Evolutionary conservation across 2,888 invertebrate species (phyloP).

Genomic region (Drepanosiphum platanoidis): DNA sequence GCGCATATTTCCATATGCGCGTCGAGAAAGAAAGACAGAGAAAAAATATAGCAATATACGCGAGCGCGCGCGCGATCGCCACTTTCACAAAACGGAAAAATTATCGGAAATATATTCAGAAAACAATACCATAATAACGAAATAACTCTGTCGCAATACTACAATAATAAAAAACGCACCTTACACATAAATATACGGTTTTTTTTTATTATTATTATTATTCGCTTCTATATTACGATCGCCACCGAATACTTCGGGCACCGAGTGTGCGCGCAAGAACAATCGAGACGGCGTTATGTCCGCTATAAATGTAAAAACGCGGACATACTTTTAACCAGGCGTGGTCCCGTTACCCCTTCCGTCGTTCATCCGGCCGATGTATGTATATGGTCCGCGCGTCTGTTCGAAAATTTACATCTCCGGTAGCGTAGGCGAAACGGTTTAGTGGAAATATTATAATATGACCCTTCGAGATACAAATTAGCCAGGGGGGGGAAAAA

Average conservation of each 20-base stretch:
- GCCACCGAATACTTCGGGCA: neutral
- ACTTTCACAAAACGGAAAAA: conserved; percentile 41
- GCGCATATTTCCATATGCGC: neutral
- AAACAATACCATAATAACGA: neutral
- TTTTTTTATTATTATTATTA: too few species aligned
- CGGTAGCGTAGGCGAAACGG: neutral
- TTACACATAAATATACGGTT: neutral
- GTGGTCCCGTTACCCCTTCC: conserved; percentile 28
- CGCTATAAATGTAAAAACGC: conserved; percentile 19
- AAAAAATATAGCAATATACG: neutral
- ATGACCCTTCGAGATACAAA: neutral
- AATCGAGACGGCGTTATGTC: conserved; percentile 4
- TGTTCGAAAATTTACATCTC: neutral
- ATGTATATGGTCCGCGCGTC: neutral
- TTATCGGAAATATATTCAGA: conserved; percentile 6
- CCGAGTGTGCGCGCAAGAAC: neutral
- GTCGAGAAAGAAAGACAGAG: neutral
- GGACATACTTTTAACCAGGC: conserved; percentile 23
- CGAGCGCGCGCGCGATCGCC: neutral
- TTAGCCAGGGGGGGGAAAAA: neutral
- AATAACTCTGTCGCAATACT: neutral
- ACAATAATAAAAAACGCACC: too few species aligned
- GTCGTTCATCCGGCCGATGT: neutral
- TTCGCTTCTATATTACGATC: neutral
- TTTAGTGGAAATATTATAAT: neutral